These are phyloP conservation scores for Acinonyx jubatus DNA, from an alignment of 2,113 vertebrate species.

Conservation along the genomic window DNA sequence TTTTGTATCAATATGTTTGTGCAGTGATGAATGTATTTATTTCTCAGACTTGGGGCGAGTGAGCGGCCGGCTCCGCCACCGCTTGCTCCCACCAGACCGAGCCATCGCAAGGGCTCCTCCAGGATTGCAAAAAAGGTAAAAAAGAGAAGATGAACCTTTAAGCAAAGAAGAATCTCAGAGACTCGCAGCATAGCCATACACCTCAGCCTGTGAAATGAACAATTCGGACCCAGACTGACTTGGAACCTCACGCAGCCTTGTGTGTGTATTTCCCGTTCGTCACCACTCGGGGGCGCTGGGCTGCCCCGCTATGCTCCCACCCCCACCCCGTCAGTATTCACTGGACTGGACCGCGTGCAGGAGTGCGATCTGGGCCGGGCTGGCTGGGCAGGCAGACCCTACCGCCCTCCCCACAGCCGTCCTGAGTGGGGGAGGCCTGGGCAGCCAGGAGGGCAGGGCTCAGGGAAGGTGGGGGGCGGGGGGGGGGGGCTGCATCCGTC, in stretches of 20 bases:
- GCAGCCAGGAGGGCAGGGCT: slow-evolving; percentile 44
- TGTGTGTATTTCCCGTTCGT: background rate
- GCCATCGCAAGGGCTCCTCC: slow-evolving; percentile 84
- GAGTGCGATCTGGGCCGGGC: slow-evolving; percentile 68
- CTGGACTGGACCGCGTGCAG: slow-evolving; percentile 57
- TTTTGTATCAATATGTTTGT: slow-evolving; percentile 97
- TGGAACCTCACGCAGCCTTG: slow-evolving; percentile 82
- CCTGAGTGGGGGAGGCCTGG: slow-evolving; percentile 52
- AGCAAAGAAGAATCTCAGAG: slow-evolving; percentile 88
- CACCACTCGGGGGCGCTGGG: slow-evolving; percentile 16
- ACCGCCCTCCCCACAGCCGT: background rate
- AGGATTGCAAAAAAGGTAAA: slow-evolving; percentile 86
- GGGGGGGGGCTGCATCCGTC: background rate
- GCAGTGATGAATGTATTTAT: slow-evolving; percentile 99
- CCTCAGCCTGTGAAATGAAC: slow-evolving; percentile 93
- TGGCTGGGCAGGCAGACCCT: background rate
- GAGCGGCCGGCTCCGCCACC: slow-evolving; percentile 25
- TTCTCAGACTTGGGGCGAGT: slow-evolving; percentile 90
- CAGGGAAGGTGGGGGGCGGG: background rate
- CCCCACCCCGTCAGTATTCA: slow-evolving; percentile 50
- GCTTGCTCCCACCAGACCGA: background rate
- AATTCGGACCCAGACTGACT: slow-evolving; percentile 85
- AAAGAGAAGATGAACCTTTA: slow-evolving; percentile 83
- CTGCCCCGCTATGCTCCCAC: background rate
- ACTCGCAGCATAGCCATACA: slow-evolving; percentile 95